Evolutionary conservation across 2,888 invertebrate genomes (phyloP), one percentile per base, ranked within the genome.

Genomic region (Amblyjoppa proteus): DNA sequence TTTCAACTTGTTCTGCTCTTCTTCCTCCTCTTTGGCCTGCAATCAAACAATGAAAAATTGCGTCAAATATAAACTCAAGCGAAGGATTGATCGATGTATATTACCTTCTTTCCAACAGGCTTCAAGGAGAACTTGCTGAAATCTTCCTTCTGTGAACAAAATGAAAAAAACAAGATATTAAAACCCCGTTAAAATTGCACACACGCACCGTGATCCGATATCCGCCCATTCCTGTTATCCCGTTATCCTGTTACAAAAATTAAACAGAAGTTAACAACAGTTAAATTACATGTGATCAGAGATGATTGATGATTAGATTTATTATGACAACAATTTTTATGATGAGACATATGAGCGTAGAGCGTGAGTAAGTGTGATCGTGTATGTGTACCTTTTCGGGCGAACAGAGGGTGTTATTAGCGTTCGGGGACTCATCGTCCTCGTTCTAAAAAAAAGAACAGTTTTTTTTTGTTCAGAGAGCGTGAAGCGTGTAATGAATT

Each of bases 1-100:
- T 94, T 94, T 93, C 20, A 93, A 86, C 85, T 94, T 93, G 78
- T 93, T 92, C 70, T 89, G 71, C 90, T 88, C 84, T 91, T 91
- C 86, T 93, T 93, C 93, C 80, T 93, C 92, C 58, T 93, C 94
- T 31, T 91, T 90, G 56, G 84, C 87, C 90, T 90, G 88, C 13
- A 89, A 89, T 34, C 56, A 84, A 69, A 87, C 16, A 56, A 45
- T 16, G 58, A 9, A 69, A 73, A 45, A 31, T 31, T 20, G 13
- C 16, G n/a, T 53, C 5, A n/a, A 13, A 16, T 58, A 16, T 13
- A 73, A 41, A 5, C 6, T 38, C 16, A 25, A 34, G 41, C 73
- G 5, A 58, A 25, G 4, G 28, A 58, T 28, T 11, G 28, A 13
- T 58, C 58, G 58, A 28, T 58, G 3, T 25, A 28, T 25, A 9